phyloP scores from a whole-genome alignment of 2,888 invertebrate species.

The Parnassius glacialis region DNA sequence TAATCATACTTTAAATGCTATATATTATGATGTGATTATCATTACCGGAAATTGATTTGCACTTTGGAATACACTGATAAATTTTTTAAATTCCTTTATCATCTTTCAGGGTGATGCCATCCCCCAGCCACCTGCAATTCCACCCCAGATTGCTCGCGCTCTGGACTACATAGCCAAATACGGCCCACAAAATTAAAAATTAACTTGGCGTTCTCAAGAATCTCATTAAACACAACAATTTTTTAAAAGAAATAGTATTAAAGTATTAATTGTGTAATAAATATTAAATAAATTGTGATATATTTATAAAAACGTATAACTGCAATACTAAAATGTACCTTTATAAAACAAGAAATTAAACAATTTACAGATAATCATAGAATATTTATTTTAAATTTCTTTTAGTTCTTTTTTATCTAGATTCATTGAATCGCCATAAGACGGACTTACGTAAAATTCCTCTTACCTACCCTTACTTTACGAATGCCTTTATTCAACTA shows the following conservation, averaged over 20 bases:
- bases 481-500: no score
- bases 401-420: no score
- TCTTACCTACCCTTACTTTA: no score
- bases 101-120: constrained; percentile 61
- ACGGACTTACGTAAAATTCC: no score
- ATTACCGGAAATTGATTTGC: no score
- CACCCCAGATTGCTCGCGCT: constrained; percentile 71
- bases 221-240: constrained; percentile 26
- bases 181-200: constrained; percentile 29
- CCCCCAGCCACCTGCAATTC: constrained; percentile 77
- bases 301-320: constrained; percentile 15
- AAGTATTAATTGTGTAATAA: constrained; percentile 21
- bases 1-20: no score
- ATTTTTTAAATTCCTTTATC: constrained; percentile 14
- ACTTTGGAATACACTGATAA: neutral
- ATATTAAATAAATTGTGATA: constrained; percentile 22
- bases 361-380: constrained; percentile 12
- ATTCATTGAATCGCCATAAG: no score
- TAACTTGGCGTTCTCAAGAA: constrained; percentile 18
- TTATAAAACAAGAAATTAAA: constrained; percentile 21
- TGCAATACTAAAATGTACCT: constrained; percentile 20
- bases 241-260: constrained; percentile 30
- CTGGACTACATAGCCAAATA: constrained; percentile 50
- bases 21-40: no score
- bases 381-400: no score